Evolutionary conservation across 2,888 invertebrate genomes (phyloP).

Genomic region (Amblyjoppa fuscipennis): DNA sequence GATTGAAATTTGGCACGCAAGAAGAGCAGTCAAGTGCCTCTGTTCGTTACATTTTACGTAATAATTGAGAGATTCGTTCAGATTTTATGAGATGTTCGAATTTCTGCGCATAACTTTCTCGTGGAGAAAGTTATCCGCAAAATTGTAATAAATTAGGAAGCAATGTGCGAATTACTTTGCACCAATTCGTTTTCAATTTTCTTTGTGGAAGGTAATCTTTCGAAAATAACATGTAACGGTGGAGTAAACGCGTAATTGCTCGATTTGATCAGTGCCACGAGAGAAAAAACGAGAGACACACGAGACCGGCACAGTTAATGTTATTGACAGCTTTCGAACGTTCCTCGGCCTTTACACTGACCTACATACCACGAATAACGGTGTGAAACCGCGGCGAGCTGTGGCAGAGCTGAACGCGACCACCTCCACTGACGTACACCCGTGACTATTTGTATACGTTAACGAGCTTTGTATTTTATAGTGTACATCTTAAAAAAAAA

Average conservation of each 20-base stretch:
- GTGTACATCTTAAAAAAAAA: not conserved
- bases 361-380: slow-evolving; percentile 80
- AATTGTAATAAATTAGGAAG: too few species aligned
- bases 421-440: not conserved
- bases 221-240: not conserved
- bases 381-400: slow-evolving; percentile 56
- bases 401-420: slow-evolving; percentile 16
- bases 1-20: too few species aligned
- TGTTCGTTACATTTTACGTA: too few species aligned
- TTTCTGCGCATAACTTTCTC: too few species aligned
- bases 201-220: too few species aligned
- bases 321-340: slow-evolving; percentile 80
- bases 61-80: too few species aligned
- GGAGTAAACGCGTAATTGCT: slow-evolving; percentile 30
- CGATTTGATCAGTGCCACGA: slow-evolving; percentile 37
- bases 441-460: not conserved
- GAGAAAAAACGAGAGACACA: slow-evolving; percentile 25
- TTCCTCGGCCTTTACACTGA: slow-evolving; percentile 83
- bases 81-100: too few species aligned
- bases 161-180: too few species aligned
- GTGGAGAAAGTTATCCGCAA: too few species aligned
- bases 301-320: slow-evolving; percentile 38
- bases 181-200: too few species aligned
- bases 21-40: too few species aligned
- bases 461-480: too few species aligned